phyloP scores from a whole-genome alignment of 2,113 vertebrate species.

The Archilochus colubris region DNA sequence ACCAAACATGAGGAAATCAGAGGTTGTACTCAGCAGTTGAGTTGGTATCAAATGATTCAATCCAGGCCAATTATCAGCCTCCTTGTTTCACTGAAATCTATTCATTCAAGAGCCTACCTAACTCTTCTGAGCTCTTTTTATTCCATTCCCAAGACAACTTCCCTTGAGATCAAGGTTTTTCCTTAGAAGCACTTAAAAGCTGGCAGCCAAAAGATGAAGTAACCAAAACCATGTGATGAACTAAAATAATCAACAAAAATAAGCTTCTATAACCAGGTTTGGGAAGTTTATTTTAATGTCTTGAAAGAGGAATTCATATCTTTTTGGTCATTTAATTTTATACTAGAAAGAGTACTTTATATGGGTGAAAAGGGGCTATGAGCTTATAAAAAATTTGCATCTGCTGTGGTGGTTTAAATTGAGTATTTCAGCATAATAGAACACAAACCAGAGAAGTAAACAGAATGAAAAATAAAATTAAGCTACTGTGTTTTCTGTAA shows the following conservation, averaged over 20 bases:
- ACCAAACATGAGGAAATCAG: background rate
- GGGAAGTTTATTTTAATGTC: background rate
- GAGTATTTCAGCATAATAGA: background rate
- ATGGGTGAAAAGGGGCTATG: background rate
- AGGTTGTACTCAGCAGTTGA: background rate
- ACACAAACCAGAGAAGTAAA: background rate
- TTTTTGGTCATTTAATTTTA: background rate
- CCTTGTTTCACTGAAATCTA: background rate
- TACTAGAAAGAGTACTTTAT: background rate
- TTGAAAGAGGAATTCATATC: background rate
- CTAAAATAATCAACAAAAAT: background rate
- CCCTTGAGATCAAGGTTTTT: background rate
- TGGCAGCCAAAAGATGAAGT: background rate
- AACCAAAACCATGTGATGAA: background rate
- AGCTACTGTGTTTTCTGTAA: conserved; percentile 5
- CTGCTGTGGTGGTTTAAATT: background rate
- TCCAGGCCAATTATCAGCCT: background rate
- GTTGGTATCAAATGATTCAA: background rate
- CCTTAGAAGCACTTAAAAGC: background rate
- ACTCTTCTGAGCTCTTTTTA: background rate
- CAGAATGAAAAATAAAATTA: background rate
- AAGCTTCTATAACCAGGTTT: background rate
- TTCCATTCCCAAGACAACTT: background rate
- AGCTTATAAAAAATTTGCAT: background rate
- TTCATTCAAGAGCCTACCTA: background rate